These are phyloP conservation scores for Acleris literana DNA, from an alignment of 2,888 invertebrate species.

Conservation along the genomic window DNA sequence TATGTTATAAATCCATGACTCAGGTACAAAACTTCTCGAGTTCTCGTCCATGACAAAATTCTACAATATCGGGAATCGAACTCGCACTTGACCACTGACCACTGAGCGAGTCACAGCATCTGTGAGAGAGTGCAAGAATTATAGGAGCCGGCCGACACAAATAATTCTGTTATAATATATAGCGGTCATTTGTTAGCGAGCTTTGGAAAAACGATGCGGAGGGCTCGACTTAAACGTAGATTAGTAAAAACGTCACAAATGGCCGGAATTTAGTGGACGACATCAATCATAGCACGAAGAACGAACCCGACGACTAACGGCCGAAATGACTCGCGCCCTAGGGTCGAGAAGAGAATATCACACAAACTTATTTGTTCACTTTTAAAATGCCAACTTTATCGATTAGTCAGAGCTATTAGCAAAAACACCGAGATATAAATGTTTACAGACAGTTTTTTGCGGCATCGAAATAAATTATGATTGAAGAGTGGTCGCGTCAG, in stretches of 20 bases:
- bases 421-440: slow-evolving; percentile 16
- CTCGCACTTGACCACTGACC: no score
- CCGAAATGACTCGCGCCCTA: background rate
- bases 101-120: no score
- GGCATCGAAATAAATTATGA: slow-evolving; percentile 18
- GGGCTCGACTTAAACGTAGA: no score
- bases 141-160: no score
- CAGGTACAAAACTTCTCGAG: no score
- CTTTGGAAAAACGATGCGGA: no score
- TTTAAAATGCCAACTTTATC: background rate
- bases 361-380: background rate
- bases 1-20: no score
- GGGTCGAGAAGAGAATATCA: background rate
- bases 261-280: slow-evolving; percentile 15
- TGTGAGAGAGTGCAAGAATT: no score
- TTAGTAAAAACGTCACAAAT: slow-evolving; percentile 10
- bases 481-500: slow-evolving; percentile 12
- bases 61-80: no score
- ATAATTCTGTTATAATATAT: no score
- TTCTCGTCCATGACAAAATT: no score
- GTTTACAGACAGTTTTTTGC: slow-evolving; percentile 20
- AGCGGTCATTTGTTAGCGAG: no score
- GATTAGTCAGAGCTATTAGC: slow-evolving; percentile 8
- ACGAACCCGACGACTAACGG: slow-evolving; percentile 5
- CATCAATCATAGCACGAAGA: slow-evolving; percentile 19